Evolutionary conservation across 1,140 invertebrate genomes (phyloP).

Genomic region (Acromyrmex charruanus): DNA sequence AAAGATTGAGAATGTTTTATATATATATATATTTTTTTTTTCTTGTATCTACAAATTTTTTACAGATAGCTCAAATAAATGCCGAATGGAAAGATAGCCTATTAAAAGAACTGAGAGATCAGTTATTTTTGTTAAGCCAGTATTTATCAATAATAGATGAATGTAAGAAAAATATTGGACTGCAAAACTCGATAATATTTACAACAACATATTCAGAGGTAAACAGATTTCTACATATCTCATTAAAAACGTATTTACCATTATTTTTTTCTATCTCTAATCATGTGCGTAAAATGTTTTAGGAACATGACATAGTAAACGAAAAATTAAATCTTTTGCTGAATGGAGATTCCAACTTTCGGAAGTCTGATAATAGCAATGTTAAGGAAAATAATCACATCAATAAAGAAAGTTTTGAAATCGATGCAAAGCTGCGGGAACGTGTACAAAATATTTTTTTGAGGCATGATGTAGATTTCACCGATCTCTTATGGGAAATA

Average conservation of each 20-base stretch:
- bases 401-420: slow-evolving; percentile 63
- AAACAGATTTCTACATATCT: slow-evolving; percentile 30
- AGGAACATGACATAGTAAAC: slow-evolving; percentile 72
- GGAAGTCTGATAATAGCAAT: slow-evolving; percentile 28
- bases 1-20: slow-evolving; percentile 19
- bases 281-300: slow-evolving; percentile 24
- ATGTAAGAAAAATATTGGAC: slow-evolving; percentile 70
- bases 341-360: slow-evolving; percentile 74
- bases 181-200: slow-evolving; percentile 71
- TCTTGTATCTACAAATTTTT: slow-evolving; percentile 29
- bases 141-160: slow-evolving; percentile 79
- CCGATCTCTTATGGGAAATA: slow-evolving; percentile 81
- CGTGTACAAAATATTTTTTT: slow-evolving; percentile 68
- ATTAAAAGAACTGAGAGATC: slow-evolving; percentile 77
- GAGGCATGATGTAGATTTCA: slow-evolving; percentile 80
- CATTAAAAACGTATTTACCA: neutral
- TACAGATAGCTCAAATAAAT: slow-evolving; percentile 76
- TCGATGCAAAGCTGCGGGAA: slow-evolving; percentile 71
- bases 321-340: slow-evolving; percentile 73
- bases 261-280: slow-evolving; percentile 15
- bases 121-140: slow-evolving; percentile 77
- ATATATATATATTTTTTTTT: neutral
- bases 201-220: slow-evolving; percentile 74
- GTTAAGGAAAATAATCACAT: slow-evolving; percentile 3
- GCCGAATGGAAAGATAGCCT: slow-evolving; percentile 72